Evolutionary conservation across 53 echinoderm and acorn worm species (phyloP), one percentile per base, ranked within the genome.

Genomic region (Luidia sarsii): DNA sequence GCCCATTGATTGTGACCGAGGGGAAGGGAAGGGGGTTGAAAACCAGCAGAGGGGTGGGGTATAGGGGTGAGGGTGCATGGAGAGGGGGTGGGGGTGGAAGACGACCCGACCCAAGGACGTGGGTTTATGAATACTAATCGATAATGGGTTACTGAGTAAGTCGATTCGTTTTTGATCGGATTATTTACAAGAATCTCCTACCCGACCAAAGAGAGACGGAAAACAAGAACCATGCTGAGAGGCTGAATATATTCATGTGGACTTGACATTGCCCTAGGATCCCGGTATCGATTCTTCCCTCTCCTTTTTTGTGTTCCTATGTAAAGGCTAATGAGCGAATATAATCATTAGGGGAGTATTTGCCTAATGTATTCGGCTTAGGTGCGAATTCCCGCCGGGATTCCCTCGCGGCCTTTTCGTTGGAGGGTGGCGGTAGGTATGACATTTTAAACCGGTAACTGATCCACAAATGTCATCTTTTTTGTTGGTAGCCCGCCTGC

Each of bases 291-390:
- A 77, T 77, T 60, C 77, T 60, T 74, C 41, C 41, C 41, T 41
- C 41, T 41, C 11, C 11, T 41, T 41, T 41, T 41, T 7, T 6
- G 11, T 41, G 41, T 41, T 2, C 20, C 48, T 20, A 60, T 61
- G 15, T 60, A 35, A 57, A 77, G 61, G 77, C 25, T 77, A 60
- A 77, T 61, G 48, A 77, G 61, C 77, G 77, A 77, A 77, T 77
- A 77, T 77, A 77, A 77, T 77, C 77, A 61, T 61, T 46, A 48
- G 60, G 48, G 24, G 28, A 24, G 38, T 62, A 28, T 62, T 23
- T 39, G 70, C 49, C 68, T 68, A 48, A 68, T 68, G 68, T 49
- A 68, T 1, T 49, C 32, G 24, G 51, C 34, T 69, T 1, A 67
- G 67, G 67, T 67, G 67, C 32, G 0, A 25, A 45, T 8, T 1